phyloP scores from a whole-genome alignment of 2,113 vertebrate genomes.

The Scatophagus argus region DNA sequence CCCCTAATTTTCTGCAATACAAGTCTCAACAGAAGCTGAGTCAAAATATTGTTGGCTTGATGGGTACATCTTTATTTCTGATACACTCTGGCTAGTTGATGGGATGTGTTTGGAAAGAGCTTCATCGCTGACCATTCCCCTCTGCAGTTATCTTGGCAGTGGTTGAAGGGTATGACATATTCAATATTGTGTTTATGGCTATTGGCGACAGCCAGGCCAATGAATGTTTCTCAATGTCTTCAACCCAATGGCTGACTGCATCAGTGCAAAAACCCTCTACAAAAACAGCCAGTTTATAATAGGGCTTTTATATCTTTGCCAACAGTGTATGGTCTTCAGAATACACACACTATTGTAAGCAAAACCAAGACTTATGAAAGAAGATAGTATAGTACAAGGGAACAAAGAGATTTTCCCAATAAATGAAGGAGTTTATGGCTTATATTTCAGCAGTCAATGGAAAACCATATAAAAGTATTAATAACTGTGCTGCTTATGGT shows the following conservation, averaged over 20 bases:
- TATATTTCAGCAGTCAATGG: constrained; percentile 33
- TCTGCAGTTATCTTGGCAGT: constrained; percentile 73
- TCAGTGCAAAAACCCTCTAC: constrained; percentile 44
- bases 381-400: constrained; percentile 37
- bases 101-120: constrained; percentile 67
- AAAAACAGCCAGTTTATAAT: constrained; percentile 68
- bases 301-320: constrained; percentile 61
- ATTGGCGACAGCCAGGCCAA: constrained; percentile 68
- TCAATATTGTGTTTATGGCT: constrained; percentile 80
- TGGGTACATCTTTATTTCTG: constrained; percentile 61
- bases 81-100: constrained; percentile 43
- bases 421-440: constrained; percentile 53
- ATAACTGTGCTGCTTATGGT: constrained; percentile 52
- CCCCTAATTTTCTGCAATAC: constrained; percentile 37
- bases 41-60: constrained; percentile 67
- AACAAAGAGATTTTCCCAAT: constrained; percentile 40
- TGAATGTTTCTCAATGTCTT: constrained; percentile 72
- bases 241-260: constrained; percentile 65
- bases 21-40: constrained; percentile 49
- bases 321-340: constrained; percentile 52
- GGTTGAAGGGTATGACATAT: constrained; percentile 75
- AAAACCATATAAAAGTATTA: constrained; percentile 54
- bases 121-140: constrained; percentile 62
- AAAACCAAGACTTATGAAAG: constrained; percentile 58
- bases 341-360: constrained; percentile 52